These are phyloP conservation scores for Colistium nudipinnis DNA, from an alignment of 2,113 vertebrate genomes.

Conservation along the genomic window DNA sequence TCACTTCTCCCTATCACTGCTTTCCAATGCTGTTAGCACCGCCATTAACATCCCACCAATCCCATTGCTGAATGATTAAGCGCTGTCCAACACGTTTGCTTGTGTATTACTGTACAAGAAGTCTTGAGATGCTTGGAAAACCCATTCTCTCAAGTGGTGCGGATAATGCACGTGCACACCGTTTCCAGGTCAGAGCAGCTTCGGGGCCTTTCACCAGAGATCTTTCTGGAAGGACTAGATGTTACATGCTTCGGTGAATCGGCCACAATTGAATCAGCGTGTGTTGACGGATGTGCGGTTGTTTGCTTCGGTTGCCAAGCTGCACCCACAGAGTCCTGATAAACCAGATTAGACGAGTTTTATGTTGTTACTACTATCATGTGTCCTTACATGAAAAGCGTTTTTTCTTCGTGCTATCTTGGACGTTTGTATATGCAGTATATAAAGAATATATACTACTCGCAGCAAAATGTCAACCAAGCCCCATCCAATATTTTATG, in stretches of 20 bases:
- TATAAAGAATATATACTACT: too few relatives aligned
- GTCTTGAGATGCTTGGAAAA: background rate
- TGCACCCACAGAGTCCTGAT: background rate
- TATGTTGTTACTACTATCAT: too few relatives aligned
- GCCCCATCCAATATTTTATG: too few relatives aligned
- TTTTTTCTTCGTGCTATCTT: too few relatives aligned
- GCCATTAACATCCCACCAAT: constrained; percentile 34
- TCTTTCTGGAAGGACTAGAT: background rate
- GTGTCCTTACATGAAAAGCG: too few relatives aligned
- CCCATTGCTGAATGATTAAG: constrained; percentile 20
- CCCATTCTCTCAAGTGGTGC: background rate
- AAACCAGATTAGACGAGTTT: too few relatives aligned
- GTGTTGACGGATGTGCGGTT: background rate
- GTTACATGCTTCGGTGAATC: background rate
- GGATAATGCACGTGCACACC: background rate
- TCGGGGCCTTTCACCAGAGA: background rate
- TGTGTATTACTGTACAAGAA: constrained; percentile 6
- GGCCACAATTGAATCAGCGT: background rate
- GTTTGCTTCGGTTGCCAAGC: background rate
- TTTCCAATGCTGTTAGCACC: constrained; percentile 47
- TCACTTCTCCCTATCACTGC: constrained; percentile 48
- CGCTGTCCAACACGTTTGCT: background rate
- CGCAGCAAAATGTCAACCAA: too few relatives aligned
- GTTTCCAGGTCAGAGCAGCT: background rate
- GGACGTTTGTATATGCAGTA: too few relatives aligned